A percentile compares a stretch with the other conserved stretches of the same genome.
These are phyloP conservation scores for Drosophila birchii DNA, from an alignment of 2,888 invertebrate genomes.

Conservation along the genomic window DNA sequence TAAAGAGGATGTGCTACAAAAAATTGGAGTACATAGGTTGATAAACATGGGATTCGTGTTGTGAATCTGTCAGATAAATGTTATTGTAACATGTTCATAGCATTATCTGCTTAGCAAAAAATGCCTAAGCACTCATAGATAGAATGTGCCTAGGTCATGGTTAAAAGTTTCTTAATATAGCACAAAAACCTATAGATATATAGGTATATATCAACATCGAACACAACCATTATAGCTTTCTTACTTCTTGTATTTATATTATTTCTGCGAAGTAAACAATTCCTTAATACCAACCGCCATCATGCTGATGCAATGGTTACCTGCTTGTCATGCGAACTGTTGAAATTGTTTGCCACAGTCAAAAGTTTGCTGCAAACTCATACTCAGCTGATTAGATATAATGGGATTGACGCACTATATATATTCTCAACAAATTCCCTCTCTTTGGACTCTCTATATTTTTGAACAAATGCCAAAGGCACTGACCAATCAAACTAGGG, in stretches of 20 bases:
- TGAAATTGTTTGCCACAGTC: slow-evolving; percentile 12
- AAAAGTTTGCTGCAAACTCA: neutral
- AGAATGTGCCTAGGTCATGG: neutral
- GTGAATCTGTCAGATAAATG: too few relatives aligned
- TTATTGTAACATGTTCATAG: too few relatives aligned
- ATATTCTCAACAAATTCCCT: neutral
- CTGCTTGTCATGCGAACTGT: neutral
- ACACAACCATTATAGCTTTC: neutral
- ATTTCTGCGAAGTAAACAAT: neutral
- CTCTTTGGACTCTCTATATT: neutral
- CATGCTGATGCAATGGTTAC: slow-evolving; percentile 15
- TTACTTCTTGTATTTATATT: neutral
- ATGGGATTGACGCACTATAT: neutral
- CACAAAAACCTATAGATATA: neutral
- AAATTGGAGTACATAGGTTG: too few relatives aligned
- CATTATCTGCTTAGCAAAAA: too few relatives aligned
- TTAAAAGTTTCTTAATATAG: neutral
- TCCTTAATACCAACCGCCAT: neutral
- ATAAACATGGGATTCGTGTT: too few relatives aligned
- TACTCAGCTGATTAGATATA: slow-evolving; percentile 26
- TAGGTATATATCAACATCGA: too few relatives aligned
- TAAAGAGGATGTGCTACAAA: too few relatives aligned
- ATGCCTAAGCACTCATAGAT: too few relatives aligned
- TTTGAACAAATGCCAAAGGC: slow-evolving; percentile 16
- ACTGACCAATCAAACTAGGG: neutral